Conservation (phyloP, 2,113 vertebrate genomes). For the Polyodon spathula region DNA sequence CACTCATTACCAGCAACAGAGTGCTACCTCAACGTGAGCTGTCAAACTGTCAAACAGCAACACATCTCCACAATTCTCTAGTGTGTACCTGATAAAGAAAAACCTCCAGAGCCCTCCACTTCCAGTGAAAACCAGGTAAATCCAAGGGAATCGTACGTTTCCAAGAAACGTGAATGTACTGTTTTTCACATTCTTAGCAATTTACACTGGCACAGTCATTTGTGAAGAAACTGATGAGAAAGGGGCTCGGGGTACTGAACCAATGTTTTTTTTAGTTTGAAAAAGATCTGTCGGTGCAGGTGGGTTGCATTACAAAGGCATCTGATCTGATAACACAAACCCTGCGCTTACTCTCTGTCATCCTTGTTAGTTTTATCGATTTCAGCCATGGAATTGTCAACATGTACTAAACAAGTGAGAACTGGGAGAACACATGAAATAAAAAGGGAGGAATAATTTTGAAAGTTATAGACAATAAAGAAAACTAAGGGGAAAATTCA, state of each 20-base stretch:
- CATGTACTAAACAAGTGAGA: conserved; percentile 15
- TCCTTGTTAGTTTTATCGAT: conserved; percentile 32
- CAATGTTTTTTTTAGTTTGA: neutral
- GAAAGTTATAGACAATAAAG: conserved; percentile 11
- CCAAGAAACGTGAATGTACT: too few relatives aligned
- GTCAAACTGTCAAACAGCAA: too few relatives aligned
- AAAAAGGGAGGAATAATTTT: neutral
- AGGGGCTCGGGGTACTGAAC: neutral
- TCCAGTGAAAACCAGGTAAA: too few relatives aligned
- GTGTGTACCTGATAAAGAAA: too few relatives aligned
- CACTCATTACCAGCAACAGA: too few relatives aligned
- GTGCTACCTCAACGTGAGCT: too few relatives aligned
- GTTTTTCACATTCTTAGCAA: conserved; percentile 12
- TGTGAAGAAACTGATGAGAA: conserved; percentile 31
- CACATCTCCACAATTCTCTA: too few relatives aligned
- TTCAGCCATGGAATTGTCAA: conserved; percentile 21
- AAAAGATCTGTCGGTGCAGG: conserved; percentile 5
- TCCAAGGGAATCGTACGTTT: too few relatives aligned
- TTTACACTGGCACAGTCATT: conserved; percentile 25
- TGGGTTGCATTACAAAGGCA: neutral
- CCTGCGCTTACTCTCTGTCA: conserved; percentile 13
- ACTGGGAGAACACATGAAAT: conserved; percentile 14
- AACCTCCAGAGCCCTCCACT: too few relatives aligned
- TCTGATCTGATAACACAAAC: conserved; percentile 8
- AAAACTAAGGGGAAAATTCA: conserved; percentile 17